Evolutionary conservation across 1,140 invertebrate genomes (phyloP).

Genomic region (Ericerus pela): DNA sequence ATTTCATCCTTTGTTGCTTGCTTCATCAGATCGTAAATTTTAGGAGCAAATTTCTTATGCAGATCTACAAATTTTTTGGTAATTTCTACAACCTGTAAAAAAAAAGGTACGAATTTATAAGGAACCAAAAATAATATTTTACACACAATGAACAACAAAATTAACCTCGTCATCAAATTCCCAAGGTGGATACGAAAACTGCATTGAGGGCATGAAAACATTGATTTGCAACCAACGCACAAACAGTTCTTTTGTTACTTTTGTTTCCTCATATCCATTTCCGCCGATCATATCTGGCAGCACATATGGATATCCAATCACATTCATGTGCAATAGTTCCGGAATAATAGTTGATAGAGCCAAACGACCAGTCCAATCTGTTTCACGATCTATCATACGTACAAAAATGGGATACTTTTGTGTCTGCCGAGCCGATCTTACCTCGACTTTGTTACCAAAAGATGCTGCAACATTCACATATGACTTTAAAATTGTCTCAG

Average conservation of each 20-base stretch:
- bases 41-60: constrained; percentile 45
- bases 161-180: too few species aligned
- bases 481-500: constrained; percentile 16
- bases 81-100: constrained; percentile 41
- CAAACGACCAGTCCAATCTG: constrained; percentile 61
- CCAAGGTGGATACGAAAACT: constrained; percentile 81
- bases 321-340: constrained; percentile 58
- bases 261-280: constrained; percentile 51
- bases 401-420: constrained; percentile 66
- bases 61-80: constrained; percentile 47
- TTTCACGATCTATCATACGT: constrained; percentile 74
- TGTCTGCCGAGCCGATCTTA: constrained; percentile 38
- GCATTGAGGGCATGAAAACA: constrained; percentile 69
- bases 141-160: too few species aligned
- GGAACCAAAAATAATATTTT: too few species aligned
- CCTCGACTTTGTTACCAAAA: constrained; percentile 21
- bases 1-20: constrained; percentile 43
- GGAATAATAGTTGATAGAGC: constrained; percentile 65
- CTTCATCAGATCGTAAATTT: constrained; percentile 44
- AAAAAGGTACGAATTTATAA: too few species aligned
- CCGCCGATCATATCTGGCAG: constrained; percentile 88
- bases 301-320: constrained; percentile 71
- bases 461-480: constrained; percentile 18
- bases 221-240: constrained; percentile 79
- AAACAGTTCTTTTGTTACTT: constrained; percentile 55